These are phyloP conservation scores for Prolemur simus DNA, from an alignment of 2,113 vertebrate genomes.

Conservation along the genomic window DNA sequence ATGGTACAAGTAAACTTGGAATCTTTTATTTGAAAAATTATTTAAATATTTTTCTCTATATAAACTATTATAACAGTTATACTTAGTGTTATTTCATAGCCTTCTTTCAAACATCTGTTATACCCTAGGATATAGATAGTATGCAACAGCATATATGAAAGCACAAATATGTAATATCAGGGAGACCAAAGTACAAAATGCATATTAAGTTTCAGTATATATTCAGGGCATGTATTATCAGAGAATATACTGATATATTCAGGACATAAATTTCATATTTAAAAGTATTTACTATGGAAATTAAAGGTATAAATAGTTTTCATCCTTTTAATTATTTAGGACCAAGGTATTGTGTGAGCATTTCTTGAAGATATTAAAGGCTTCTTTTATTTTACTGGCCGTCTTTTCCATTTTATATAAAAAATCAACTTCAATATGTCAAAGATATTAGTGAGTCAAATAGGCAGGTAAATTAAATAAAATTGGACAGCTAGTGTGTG, in stretches of 20 bases:
- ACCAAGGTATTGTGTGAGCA: neutral
- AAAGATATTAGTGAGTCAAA: slow-evolving; percentile 41
- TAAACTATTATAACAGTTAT: neutral
- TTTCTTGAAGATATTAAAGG: neutral
- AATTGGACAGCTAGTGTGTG: slow-evolving; percentile 36
- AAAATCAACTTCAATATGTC: slow-evolving; percentile 38
- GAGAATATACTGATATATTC: neutral
- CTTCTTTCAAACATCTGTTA: neutral
- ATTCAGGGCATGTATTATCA: neutral
- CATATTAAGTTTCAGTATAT: neutral
- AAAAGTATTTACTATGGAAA: neutral
- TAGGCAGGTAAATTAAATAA: slow-evolving; percentile 60
- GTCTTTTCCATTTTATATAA: slow-evolving; percentile 7
- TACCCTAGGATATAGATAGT: neutral
- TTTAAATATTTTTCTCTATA: neutral
- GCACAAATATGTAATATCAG: neutral
- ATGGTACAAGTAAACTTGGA: neutral
- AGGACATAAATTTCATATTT: neutral
- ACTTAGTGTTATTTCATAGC: neutral
- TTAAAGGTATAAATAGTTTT: neutral
- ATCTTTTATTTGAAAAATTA: neutral
- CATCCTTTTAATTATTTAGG: neutral
- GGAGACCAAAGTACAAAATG: neutral
- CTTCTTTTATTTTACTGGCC: neutral
- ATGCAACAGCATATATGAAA: neutral